A percentile compares a stretch with the other conserved stretches of the same genome.
These are phyloP conservation scores for Himantopus leucocephalus DNA, from an alignment of 2,113 vertebrate species.

Conservation along the genomic window DNA sequence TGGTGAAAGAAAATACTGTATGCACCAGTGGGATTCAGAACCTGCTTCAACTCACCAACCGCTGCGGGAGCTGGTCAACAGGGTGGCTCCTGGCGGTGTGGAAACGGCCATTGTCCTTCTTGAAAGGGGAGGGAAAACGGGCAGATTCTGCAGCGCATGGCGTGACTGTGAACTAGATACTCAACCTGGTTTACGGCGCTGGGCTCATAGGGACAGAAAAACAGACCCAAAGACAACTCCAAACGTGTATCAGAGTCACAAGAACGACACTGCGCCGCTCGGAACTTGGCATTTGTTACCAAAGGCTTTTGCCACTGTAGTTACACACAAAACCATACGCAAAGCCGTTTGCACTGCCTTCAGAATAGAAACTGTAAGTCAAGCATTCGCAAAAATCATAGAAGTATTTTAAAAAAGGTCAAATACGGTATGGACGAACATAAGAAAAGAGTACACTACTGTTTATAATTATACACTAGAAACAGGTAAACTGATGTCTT, in stretches of 20 bases:
- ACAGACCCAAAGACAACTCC: neutral
- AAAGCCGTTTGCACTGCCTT: neutral
- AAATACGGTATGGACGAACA: accelerated
- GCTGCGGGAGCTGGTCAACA: neutral
- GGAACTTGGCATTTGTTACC: neutral
- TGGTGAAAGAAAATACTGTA: conserved; percentile 55
- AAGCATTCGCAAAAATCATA: accelerated
- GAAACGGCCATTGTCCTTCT: neutral
- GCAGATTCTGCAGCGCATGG: neutral
- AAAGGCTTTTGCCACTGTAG: neutral
- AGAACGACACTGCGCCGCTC: accelerated
- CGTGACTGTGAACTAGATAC: neutral
- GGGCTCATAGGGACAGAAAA: neutral
- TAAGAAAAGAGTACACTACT: neutral
- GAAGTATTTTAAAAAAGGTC: neutral
- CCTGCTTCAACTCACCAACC: neutral
- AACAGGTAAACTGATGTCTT: neutral
- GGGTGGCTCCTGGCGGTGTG: conserved; percentile 2
- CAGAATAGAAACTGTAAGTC: neutral
- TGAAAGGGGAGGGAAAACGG: neutral
- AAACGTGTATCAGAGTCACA: accelerated
- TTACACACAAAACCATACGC: neutral
- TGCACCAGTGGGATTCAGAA: conserved; percentile 8
- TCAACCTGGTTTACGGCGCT: neutral
- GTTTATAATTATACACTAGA: neutral